Evolutionary conservation across 2,113 vertebrate genomes (phyloP).

Genomic region (Phrynosoma blainvillii): DNA sequence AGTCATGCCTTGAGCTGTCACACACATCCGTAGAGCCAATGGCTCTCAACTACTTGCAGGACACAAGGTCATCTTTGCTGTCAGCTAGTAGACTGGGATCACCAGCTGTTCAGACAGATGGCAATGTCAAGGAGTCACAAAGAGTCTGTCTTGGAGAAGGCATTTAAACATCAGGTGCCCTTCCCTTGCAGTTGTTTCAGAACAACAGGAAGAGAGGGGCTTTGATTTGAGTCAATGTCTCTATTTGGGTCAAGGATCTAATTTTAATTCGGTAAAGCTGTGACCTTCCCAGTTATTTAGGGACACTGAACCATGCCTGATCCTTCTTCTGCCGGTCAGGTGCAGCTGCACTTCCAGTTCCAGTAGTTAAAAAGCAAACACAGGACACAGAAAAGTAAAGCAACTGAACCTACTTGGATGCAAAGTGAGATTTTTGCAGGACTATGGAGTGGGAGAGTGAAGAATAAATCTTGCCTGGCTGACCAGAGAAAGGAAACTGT

Average conservation of each 20-base stretch:
- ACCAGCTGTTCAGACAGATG: background rate
- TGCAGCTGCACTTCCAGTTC: background rate
- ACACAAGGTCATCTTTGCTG: background rate
- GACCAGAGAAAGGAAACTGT: no score
- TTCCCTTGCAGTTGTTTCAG: background rate
- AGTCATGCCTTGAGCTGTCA: no score
- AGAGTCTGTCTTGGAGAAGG: background rate
- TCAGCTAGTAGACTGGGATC: background rate
- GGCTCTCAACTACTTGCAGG: background rate
- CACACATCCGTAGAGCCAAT: no score
- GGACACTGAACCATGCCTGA: background rate
- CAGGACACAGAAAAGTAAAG: no score
- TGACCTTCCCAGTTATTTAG: conserved; percentile 25
- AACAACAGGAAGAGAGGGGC: background rate
- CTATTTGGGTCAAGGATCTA: conserved; percentile 39
- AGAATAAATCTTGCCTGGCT: no score
- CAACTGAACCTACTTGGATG: no score
- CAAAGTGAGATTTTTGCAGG: no score
- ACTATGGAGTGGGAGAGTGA: no score
- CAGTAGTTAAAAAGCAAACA: no score
- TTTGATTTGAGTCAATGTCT: background rate
- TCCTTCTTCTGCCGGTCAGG: background rate
- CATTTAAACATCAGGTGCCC: background rate
- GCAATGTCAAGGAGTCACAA: no score
- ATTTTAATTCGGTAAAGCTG: conserved; percentile 43